A percentile compares a stretch with the other conserved stretches of the same genome.
Evolutionary conservation across 2,113 vertebrate genomes (phyloP).

Genomic region (Aegithalos caudatus): DNA sequence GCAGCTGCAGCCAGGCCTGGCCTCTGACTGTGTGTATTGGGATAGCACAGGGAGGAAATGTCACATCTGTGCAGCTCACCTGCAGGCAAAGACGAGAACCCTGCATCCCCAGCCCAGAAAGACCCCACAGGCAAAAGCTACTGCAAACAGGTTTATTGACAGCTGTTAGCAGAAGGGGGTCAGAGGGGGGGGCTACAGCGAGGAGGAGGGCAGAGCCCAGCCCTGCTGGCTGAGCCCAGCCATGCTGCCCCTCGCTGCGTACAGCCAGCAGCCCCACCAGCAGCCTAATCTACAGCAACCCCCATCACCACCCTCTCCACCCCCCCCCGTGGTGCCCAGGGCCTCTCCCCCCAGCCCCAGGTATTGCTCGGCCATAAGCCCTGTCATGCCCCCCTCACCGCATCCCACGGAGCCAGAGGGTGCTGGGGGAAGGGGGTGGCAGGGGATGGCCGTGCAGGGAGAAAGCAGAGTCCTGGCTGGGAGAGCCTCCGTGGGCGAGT

Average conservation of each 20-base stretch:
- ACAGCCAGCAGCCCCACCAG: neutral
- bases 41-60: neutral
- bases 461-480: conserved; percentile 61
- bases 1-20: conserved; percentile 77
- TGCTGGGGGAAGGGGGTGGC: conserved; percentile 37
- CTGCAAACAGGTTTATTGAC: conserved; percentile 62
- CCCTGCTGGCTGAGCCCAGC: neutral
- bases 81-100: neutral
- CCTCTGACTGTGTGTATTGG: neutral
- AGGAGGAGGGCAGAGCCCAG: neutral
- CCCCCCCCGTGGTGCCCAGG: neutral
- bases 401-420: neutral
- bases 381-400: neutral
- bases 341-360: neutral
- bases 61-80: neutral
- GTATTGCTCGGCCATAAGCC: neutral
- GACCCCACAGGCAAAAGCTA: neutral
- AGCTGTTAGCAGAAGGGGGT: neutral
- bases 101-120: neutral
- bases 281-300: conserved; percentile 43
- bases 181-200: neutral
- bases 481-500: conserved; percentile 44
- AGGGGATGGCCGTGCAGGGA: conserved; percentile 49
- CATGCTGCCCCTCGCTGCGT: neutral
- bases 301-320: neutral